A percentile compares a stretch with the other conserved stretches of the same genome.
Evolutionary conservation across 2,113 vertebrate genomes (phyloP).

Genomic region (Brienomyrus longianalis): DNA sequence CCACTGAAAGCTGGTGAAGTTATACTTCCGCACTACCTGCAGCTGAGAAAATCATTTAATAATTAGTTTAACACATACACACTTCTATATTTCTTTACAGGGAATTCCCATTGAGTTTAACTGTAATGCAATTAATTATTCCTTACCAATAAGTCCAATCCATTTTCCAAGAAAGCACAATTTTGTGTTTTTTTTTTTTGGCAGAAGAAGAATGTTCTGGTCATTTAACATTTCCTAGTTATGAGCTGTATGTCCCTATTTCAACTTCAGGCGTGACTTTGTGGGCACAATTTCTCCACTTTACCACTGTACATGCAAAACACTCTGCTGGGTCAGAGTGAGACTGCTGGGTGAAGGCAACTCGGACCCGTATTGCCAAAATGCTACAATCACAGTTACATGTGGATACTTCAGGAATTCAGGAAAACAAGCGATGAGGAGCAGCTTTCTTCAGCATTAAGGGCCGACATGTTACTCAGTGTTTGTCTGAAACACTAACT

Average conservation of each 20-base stretch:
- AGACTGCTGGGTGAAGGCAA: not conserved
- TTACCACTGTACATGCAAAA: not conserved
- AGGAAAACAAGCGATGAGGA: constrained; percentile 23
- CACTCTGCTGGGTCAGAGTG: not conserved
- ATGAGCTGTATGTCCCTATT: not conserved
- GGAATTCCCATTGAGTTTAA: not conserved
- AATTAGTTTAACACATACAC: not conserved
- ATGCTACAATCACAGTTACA: constrained; percentile 27
- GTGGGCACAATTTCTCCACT: not conserved
- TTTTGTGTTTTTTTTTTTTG: not conserved
- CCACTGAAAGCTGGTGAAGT: not conserved
- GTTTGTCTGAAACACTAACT: not conserved
- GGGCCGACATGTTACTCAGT: not conserved
- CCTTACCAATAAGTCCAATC: not conserved
- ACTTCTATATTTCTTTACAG: not conserved
- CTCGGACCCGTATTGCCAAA: not conserved
- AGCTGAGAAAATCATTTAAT: not conserved
- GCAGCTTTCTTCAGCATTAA: constrained; percentile 19
- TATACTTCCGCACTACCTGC: not conserved
- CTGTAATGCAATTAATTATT: not conserved
- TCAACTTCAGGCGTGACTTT: not conserved
- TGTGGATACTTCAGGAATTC: constrained; percentile 24
- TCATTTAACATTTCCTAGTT: not conserved
- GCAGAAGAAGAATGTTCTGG: not conserved
- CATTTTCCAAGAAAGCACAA: not conserved